These are phyloP conservation scores for Varanus salvator DNA, from an alignment of 2,113 vertebrate genomes.

Conservation along the genomic window DNA sequence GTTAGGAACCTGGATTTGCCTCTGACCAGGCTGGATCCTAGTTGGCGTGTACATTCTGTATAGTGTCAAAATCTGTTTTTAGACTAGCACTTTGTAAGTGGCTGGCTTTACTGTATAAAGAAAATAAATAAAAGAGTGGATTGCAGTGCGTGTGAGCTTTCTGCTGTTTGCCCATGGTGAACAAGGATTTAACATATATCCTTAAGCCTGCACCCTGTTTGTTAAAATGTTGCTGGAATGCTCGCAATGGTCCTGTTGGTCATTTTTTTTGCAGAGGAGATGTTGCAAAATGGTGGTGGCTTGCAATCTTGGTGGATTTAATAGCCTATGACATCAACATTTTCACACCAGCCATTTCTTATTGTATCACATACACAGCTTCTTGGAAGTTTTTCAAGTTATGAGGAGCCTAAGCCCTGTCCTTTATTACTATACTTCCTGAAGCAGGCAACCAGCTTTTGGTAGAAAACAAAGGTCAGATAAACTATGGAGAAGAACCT, in stretches of 20 bases:
- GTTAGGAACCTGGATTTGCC: constrained; percentile 44
- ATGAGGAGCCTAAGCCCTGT: neutral
- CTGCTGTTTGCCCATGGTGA: constrained; percentile 20
- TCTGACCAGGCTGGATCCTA: constrained; percentile 48
- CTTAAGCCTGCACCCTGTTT: rapidly evolving
- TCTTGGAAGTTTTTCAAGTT: neutral
- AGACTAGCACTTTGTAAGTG: constrained; percentile 74
- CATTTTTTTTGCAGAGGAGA: neutral
- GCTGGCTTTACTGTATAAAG: constrained; percentile 72
- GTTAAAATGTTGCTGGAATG: neutral
- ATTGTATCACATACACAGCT: neutral
- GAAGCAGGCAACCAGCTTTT: neutral
- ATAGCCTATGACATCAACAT: neutral
- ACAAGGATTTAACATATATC: neutral
- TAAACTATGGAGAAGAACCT: neutral
- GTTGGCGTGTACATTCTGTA: constrained; percentile 66
- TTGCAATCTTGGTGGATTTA: neutral
- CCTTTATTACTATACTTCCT: neutral
- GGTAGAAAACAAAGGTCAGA: neutral
- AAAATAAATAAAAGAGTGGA: constrained; percentile 68
- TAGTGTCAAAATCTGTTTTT: constrained; percentile 65
- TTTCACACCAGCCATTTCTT: neutral
- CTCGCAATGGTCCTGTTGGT: neutral
- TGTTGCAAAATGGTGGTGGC: neutral
- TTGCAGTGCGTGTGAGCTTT: constrained; percentile 67